Percentiles rank a stretch among this genome's conserved stretches.
phyloP scores from a whole-genome alignment of 2,797 vertebrate species.

The Ara ararauna region DNA sequence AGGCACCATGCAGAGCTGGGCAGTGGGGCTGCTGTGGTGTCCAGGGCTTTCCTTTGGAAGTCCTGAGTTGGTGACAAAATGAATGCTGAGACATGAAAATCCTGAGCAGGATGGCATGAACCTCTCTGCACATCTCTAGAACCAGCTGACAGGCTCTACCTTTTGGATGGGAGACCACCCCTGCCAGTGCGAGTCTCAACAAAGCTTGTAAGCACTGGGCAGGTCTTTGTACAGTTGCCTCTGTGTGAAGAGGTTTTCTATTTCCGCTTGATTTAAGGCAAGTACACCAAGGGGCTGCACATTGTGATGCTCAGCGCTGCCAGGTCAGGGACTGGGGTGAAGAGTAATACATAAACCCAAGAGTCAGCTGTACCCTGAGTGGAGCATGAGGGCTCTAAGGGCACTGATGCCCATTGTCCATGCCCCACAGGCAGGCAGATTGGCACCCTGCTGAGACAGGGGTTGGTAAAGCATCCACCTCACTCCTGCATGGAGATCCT shows the following conservation, averaged over 20 bases:
- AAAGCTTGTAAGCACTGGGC: not conserved
- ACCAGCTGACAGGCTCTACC: not conserved
- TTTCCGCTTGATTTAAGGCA: not conserved
- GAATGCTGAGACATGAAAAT: not conserved
- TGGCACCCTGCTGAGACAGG: not conserved
- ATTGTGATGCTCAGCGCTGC: not conserved
- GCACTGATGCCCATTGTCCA: not conserved
- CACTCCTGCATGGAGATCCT: not conserved
- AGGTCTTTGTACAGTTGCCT: not conserved
- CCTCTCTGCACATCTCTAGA: not conserved
- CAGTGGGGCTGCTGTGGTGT: not conserved
- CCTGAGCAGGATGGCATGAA: not conserved
- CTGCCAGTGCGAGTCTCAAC: not conserved
- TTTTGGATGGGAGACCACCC: not conserved
- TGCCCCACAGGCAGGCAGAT: not conserved
- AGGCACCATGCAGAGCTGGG: not conserved
- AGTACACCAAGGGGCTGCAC: not conserved
- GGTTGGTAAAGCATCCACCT: not conserved
- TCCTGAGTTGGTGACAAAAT: not conserved
- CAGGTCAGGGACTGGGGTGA: not conserved
- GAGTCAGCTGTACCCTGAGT: not conserved
- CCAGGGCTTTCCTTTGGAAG: not conserved
- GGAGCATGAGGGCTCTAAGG: not conserved
- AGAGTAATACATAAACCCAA: not conserved
- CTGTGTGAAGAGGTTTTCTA: not conserved